These are phyloP conservation scores for Onthophagus taurus DNA, from an alignment of 1,140 invertebrate species.

Conservation along the genomic window DNA sequence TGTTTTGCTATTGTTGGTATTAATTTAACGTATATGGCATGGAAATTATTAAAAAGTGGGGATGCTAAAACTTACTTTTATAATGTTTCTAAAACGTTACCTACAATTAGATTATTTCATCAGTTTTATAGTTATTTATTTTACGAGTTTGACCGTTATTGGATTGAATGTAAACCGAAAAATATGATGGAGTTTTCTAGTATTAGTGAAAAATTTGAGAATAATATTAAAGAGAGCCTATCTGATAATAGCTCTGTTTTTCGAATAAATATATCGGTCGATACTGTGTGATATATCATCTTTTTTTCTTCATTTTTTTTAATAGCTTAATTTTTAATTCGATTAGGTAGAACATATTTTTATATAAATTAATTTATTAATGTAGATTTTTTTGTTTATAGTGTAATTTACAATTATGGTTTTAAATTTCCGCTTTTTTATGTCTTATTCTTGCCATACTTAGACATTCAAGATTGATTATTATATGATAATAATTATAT, in stretches of 20 bases:
- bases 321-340: no score
- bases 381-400: no score
- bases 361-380: no score
- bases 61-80: conserved; percentile 87
- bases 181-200: conserved; percentile 93
- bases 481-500: no score
- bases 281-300: conserved; percentile 22
- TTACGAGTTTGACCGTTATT: conserved; percentile 88
- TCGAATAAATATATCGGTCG: conserved; percentile 60
- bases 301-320: no score
- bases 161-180: conserved; percentile 80
- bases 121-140: conserved; percentile 91
- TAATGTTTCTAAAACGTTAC: conserved; percentile 65
- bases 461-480: no score
- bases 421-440: no score
- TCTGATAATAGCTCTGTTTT: conserved; percentile 55
- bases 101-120: conserved; percentile 75
- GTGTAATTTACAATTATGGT: no score
- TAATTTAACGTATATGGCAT: conserved; percentile 87
- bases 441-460: no score
- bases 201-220: conserved; percentile 78
- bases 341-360: no score
- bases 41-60: conserved; percentile 68
- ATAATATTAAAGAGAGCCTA: conserved; percentile 52
- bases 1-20: conserved; percentile 87